phyloP scores from a whole-genome alignment of 2,888 invertebrate species.

The Argyresthia goedartella region DNA sequence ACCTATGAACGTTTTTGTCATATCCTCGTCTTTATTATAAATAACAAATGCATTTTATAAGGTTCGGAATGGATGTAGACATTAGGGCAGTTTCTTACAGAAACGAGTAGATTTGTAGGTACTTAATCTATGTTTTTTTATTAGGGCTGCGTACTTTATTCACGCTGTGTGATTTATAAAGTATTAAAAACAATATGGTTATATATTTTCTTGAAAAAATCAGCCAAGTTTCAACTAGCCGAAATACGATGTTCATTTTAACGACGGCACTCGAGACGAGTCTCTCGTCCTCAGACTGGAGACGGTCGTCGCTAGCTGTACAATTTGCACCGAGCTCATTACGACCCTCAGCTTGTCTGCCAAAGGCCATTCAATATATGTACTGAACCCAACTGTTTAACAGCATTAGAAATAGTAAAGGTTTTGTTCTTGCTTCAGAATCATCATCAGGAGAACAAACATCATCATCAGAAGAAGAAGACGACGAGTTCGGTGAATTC shows the following conservation, averaged over 20 bases:
- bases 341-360: slow-evolving; percentile 25
- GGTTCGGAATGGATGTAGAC: too few species aligned
- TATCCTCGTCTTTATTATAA: too few species aligned
- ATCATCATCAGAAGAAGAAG: slow-evolving; percentile 70
- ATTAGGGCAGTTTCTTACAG: too few species aligned
- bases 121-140: too few species aligned
- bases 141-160: too few species aligned
- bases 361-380: slow-evolving; percentile 14
- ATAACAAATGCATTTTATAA: too few species aligned
- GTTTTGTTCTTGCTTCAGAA: slow-evolving; percentile 39
- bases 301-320: not conserved
- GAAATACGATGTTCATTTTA: slow-evolving; percentile 31
- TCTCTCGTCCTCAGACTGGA: slow-evolving; percentile 25
- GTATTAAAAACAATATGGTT: too few species aligned
- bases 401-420: not conserved
- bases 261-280: slow-evolving; percentile 40
- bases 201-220: too few species aligned
- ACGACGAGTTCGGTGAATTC: slow-evolving; percentile 70
- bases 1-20: not conserved
- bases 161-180: too few species aligned
- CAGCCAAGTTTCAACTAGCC: too few species aligned
- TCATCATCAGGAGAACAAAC: slow-evolving; percentile 59
- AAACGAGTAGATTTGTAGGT: too few species aligned
- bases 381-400: not conserved
- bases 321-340: slow-evolving; percentile 34